These are phyloP conservation scores for Karalla daura DNA, from an alignment of 2,797 vertebrate species.

Conservation along the genomic window DNA sequence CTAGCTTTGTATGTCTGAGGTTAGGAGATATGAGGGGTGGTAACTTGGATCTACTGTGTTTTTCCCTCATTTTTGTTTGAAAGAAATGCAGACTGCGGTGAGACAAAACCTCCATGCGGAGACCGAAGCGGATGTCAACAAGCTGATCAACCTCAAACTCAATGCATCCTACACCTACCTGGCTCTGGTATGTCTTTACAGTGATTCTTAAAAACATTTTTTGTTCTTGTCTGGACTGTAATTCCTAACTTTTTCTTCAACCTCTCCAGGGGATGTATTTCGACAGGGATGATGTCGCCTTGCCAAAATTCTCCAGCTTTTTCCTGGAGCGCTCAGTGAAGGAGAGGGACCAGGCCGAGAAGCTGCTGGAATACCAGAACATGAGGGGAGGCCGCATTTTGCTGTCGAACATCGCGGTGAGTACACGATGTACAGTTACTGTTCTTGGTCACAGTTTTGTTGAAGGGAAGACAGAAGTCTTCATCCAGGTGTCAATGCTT, in stretches of 20 bases:
- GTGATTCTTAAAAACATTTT: background rate
- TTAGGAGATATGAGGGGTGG: background rate
- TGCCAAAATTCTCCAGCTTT: slow-evolving; percentile 82
- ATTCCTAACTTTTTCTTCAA: background rate
- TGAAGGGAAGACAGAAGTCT: no score
- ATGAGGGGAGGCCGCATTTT: slow-evolving; percentile 82
- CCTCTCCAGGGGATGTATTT: slow-evolving; percentile 85
- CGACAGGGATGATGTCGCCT: slow-evolving; percentile 86
- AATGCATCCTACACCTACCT: slow-evolving; percentile 81
- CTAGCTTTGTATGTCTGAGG: background rate
- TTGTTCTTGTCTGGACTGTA: background rate
- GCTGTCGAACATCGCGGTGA: slow-evolving; percentile 82
- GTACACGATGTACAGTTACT: slow-evolving; percentile 17
- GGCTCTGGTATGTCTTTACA: slow-evolving; percentile 66
- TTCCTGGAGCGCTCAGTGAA: slow-evolving; percentile 83
- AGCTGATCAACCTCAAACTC: slow-evolving; percentile 81
- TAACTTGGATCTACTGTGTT: background rate
- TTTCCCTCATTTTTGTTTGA: background rate
- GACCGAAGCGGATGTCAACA: slow-evolving; percentile 80
- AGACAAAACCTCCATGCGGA: slow-evolving; percentile 81
- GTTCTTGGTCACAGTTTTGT: no score
- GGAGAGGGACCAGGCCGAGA: slow-evolving; percentile 84
- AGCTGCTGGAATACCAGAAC: slow-evolving; percentile 85
- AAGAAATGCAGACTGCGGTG: slow-evolving; percentile 81
- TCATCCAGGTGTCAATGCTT: no score